These are phyloP conservation scores for Poeciliopsis turrubarensis DNA, from an alignment of 2,113 vertebrate species.

Conservation along the genomic window DNA sequence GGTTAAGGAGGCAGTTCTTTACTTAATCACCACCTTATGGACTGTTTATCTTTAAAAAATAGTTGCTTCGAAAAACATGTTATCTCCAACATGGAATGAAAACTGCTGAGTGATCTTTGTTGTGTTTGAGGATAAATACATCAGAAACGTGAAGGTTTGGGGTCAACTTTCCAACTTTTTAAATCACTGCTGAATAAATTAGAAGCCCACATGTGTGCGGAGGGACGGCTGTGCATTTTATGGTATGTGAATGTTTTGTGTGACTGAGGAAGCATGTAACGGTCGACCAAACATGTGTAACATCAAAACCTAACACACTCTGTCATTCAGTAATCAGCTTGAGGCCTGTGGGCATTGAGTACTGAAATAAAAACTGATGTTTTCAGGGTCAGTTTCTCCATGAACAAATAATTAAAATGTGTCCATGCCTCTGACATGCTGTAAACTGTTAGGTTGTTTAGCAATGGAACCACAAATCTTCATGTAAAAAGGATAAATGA, in stretches of 20 bases:
- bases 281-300: constrained; percentile 49
- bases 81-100: constrained; percentile 10
- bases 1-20: constrained; percentile 43
- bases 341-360: constrained; percentile 25
- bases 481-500: constrained; percentile 10
- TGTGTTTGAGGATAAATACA: constrained; percentile 30
- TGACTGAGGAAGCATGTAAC: constrained; percentile 18
- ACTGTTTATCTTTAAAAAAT: constrained; percentile 28
- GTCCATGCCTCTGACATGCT: constrained; percentile 5
- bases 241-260: not conserved
- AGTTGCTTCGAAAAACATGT: constrained; percentile 32
- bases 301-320: constrained; percentile 52
- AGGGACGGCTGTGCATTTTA: not conserved
- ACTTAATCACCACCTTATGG: constrained; percentile 65
- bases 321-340: constrained; percentile 47
- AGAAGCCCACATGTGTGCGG: not conserved
- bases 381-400: constrained; percentile 28
- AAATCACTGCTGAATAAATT: constrained; percentile 11
- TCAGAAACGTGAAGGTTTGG: constrained; percentile 31
- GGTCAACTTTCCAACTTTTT: constrained; percentile 39
- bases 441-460: constrained; percentile 11
- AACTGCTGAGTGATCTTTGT: constrained; percentile 9
- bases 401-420: constrained; percentile 54
- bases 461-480: constrained; percentile 5
- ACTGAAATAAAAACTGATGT: constrained; percentile 26